Percentiles rank a stretch among this genome's conserved stretches.
phyloP scores from a whole-genome alignment of 92 coral and sea anemone species.

The Palythoa grandis region DNA sequence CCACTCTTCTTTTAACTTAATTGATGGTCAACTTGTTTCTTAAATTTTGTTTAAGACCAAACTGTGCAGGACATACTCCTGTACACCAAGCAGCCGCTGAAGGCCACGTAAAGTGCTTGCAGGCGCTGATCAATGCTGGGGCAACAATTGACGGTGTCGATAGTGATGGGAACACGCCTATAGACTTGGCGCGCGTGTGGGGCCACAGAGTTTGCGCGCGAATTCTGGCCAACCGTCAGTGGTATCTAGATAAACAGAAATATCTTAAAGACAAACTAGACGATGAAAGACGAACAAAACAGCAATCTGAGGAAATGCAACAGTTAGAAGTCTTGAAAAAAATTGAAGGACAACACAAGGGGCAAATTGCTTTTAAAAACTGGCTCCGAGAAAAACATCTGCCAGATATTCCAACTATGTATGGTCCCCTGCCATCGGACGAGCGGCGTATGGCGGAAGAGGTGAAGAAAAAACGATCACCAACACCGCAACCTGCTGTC shows the following conservation, averaged over 20 bases:
- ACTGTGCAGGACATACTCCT: conserved; percentile 80
- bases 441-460: conserved; percentile 67
- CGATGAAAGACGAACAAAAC: conserved; percentile 61
- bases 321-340: conserved; percentile 59
- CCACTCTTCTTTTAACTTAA: too few relatives aligned
- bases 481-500: conserved; percentile 55
- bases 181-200: conserved; percentile 93
- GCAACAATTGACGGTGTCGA: conserved; percentile 77
- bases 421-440: conserved; percentile 84
- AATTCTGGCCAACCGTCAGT: conserved; percentile 85
- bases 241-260: conserved; percentile 90
- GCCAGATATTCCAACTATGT: conserved; percentile 82
- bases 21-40: background rate
- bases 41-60: conserved; percentile 60
- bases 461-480: conserved; percentile 59
- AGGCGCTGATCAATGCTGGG: conserved; percentile 75
- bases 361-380: conserved; percentile 81
- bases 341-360: conserved; percentile 74
- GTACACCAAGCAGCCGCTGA: conserved; percentile 94
- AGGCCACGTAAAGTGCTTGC: conserved; percentile 91
- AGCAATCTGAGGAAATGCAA: conserved; percentile 79
- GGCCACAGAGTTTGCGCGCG: conserved; percentile 92
- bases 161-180: conserved; percentile 82
- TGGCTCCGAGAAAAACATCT: conserved; percentile 80
- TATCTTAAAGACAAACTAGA: conserved; percentile 68